Conservation (phyloP, 2,113 vertebrate genomes). For the Clarias batrachus region DNA sequence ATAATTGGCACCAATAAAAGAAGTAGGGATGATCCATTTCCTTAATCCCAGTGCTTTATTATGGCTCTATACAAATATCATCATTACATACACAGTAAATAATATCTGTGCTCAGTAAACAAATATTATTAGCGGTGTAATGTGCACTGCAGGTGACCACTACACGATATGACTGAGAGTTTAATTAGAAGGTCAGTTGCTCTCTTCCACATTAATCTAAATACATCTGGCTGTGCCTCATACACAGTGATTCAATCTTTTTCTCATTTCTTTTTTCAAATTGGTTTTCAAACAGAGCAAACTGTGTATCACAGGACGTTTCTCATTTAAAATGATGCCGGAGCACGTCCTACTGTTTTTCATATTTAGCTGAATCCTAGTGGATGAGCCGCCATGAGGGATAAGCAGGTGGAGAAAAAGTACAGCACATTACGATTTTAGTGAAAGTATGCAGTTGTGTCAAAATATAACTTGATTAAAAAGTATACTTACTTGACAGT, state of each 20-base stretch:
- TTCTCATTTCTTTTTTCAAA: constrained; percentile 15
- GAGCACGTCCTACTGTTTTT: neutral
- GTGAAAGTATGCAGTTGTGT: neutral
- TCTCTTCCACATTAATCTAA: neutral
- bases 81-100: neutral
- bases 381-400: neutral
- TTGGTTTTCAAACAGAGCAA: neutral
- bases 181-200: constrained; percentile 19
- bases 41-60: neutral
- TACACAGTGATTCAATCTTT: constrained; percentile 12
- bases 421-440: neutral
- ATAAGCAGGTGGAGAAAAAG: neutral
- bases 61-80: too few species aligned
- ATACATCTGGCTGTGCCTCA: neutral
- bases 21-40: neutral
- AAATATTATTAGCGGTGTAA: neutral
- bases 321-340: neutral
- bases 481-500: neutral
- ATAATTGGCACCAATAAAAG: neutral
- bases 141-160: neutral
- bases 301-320: constrained; percentile 2
- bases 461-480: constrained; percentile 5
- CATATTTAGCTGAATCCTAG: constrained; percentile 1
- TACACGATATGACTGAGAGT: neutral
- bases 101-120: neutral